These are phyloP conservation scores for Tapera naevia DNA, from an alignment of 2,797 vertebrate genomes.

Conservation along the genomic window DNA sequence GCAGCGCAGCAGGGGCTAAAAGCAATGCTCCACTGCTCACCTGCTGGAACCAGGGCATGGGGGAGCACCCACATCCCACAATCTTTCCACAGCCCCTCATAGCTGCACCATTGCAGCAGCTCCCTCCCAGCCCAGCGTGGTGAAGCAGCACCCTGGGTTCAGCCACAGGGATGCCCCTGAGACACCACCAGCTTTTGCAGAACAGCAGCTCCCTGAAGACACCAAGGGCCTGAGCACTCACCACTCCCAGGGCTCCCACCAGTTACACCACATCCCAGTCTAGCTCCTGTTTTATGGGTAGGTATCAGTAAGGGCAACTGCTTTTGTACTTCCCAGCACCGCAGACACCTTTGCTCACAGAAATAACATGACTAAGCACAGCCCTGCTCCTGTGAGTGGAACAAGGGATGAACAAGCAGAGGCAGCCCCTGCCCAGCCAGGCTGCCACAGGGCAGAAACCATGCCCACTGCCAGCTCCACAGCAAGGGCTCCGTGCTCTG, in stretches of 20 bases:
- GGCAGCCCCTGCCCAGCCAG: neutral
- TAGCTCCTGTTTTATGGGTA: neutral
- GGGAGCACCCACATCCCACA: fast-evolving
- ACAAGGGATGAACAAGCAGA: neutral
- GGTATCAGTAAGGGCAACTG: fast-evolving
- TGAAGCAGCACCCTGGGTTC: neutral
- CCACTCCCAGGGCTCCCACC: neutral
- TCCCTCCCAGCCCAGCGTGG: neutral
- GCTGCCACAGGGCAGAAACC: neutral
- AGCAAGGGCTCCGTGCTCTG: neutral
- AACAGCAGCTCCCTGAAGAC: neutral
- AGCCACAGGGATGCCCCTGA: neutral
- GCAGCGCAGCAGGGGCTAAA: fast-evolving
- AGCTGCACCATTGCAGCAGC: neutral
- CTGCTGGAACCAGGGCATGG: neutral
- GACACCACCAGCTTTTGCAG: fast-evolving
- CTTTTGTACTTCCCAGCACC: neutral
- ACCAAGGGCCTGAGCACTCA: neutral
- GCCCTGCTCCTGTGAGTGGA: neutral
- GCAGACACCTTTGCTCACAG: neutral
- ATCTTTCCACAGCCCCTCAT: fast-evolving
- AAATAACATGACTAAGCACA: neutral
- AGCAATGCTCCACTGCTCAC: fast-evolving
- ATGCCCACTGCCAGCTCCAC: fast-evolving
- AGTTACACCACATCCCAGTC: neutral